Conservation (phyloP, 2,888 invertebrate species). For the Rhogogaster chlorosoma region DNA sequence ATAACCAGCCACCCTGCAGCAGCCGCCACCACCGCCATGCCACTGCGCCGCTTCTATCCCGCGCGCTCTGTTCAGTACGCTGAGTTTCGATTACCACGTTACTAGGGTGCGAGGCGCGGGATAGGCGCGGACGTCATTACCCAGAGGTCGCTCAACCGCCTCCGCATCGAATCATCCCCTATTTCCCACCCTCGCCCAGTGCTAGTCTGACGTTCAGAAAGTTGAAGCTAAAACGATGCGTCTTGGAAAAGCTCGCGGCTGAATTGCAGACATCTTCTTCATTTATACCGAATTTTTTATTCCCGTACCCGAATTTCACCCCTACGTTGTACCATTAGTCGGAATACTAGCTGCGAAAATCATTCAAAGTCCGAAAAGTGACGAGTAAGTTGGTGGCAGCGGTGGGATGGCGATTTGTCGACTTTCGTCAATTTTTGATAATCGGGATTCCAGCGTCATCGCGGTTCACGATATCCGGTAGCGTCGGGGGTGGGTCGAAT, state of each 20-base stretch:
- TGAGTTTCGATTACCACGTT: slow-evolving; percentile 51
- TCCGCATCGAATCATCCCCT: slow-evolving; percentile 46
- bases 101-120: slow-evolving; percentile 47
- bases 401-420: not conserved
- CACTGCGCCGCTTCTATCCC: slow-evolving; percentile 21
- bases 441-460: not conserved
- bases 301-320: not conserved
- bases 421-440: not conserved
- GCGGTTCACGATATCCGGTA: not conserved
- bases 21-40: slow-evolving; percentile 4
- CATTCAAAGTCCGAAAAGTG: not conserved
- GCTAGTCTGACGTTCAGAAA: not conserved
- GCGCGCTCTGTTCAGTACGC: slow-evolving; percentile 44
- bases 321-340: not conserved
- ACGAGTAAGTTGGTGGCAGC: not conserved
- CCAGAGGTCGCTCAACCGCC: slow-evolving; percentile 47
- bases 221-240: not conserved
- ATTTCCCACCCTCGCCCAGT: not conserved
- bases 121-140: slow-evolving; percentile 49
- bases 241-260: not conserved
- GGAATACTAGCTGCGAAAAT: not conserved
- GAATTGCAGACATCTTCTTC: not conserved
- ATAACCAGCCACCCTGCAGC: slow-evolving; percentile 45
- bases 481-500: slow-evolving; percentile 44
- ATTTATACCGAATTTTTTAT: not conserved